Base-by-base conservation (phyloP, 2,888 invertebrate species). In the Lycophotia porphyrea region DNA sequence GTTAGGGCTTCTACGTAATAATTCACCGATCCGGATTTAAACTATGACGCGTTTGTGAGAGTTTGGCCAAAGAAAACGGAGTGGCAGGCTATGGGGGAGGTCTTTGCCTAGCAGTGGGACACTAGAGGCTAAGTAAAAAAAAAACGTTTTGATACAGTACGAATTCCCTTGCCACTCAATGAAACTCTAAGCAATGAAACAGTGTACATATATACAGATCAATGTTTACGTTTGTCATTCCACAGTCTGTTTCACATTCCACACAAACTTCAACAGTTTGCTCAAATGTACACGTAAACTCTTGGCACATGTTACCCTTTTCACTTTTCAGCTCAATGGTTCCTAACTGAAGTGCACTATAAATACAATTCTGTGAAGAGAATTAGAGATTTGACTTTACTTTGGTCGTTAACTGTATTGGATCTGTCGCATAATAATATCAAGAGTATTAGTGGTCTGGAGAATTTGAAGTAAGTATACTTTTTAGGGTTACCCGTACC, bases 391-490 rank as follows among this genome's bases (percentile, higher is more conserved):
- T 90, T 97, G 47, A 94, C 92, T 21, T 89, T 91, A 34, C 97
- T 97, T 90, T 97, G 97, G 97, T 97, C 97, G 9, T 94, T 97
- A 8, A 96, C 97, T 1, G 92, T 96, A 70, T 93, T 97, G 74
- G 96, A 97, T 92, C 90, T 97, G 74, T 97, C 97, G 0, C 96
- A 97, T 85, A 97, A 97, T 89, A 94, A 95, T 68, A 97, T 97
- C 72, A 96, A 95, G 83, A 86, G 84, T 74, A 97, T 97, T 71
- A 92, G 88, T 71, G 97, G 97, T 34, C 89, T 97, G 47, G 92
- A 97, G 73, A 95, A 92, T 80, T 94, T 97, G 73, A 96, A 93
- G 97, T 97, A 49, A 11, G 72, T 49, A 47, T 73, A 47, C 0
- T 52, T 63, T 24, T 47, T 47, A 47, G 47, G 21, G 47, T 47